These are phyloP conservation scores for Bibio marci DNA, from an alignment of 2,888 invertebrate species.

Conservation along the genomic window DNA sequence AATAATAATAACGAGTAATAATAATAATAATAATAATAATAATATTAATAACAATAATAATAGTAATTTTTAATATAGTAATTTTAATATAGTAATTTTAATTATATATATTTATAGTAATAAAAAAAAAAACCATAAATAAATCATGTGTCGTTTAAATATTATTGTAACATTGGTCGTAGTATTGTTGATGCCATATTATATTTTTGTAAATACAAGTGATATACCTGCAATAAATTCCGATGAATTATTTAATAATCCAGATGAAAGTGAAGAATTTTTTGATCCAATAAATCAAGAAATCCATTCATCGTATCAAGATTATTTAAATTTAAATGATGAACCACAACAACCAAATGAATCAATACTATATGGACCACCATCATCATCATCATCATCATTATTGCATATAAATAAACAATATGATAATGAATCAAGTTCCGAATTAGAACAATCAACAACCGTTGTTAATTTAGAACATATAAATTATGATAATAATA, in stretches of 20 bases:
- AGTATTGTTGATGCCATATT: neutral
- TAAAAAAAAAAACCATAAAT: too few relatives aligned
- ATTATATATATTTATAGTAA: too few relatives aligned
- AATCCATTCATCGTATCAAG: neutral
- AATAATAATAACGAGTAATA: too few relatives aligned
- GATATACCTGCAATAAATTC: neutral
- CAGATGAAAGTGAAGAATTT: neutral
- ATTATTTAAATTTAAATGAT: neutral
- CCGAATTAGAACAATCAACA: too few relatives aligned
- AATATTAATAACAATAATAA: too few relatives aligned
- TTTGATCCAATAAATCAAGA: neutral
- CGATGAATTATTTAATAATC: neutral
- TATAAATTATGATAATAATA: too few relatives aligned
- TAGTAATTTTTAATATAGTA: too few relatives aligned
- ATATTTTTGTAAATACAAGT: neutral
- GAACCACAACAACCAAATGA: neutral
- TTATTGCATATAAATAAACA: too few relatives aligned
- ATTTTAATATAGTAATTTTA: too few relatives aligned
- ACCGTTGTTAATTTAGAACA: too few relatives aligned
- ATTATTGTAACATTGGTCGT: neutral
- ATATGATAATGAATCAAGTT: too few relatives aligned
- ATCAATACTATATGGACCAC: neutral
- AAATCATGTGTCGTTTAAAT: constrained; percentile 2
- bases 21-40: too few relatives aligned
- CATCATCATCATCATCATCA: neutral